phyloP scores from a whole-genome alignment of 2,888 invertebrate species.

The Tortricodes alternella region DNA sequence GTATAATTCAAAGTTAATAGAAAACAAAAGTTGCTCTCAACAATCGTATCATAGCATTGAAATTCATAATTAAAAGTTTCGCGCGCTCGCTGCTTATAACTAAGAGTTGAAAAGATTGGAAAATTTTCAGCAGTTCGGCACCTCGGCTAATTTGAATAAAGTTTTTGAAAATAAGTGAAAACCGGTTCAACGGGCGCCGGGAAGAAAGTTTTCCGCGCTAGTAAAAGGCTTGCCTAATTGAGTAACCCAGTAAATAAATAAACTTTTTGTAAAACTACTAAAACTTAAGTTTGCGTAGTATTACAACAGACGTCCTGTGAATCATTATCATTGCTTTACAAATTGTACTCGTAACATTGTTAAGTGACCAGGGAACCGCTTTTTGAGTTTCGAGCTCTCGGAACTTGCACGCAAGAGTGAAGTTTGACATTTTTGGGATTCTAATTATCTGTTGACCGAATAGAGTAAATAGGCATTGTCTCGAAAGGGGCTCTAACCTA shows the following conservation, averaged over 20 bases:
- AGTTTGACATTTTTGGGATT: no score
- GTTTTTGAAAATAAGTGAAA: constrained; percentile 17
- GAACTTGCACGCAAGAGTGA: no score
- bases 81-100: constrained; percentile 36
- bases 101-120: constrained; percentile 32
- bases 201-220: constrained; percentile 10
- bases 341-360: background rate
- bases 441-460: no score
- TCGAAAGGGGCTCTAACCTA: no score
- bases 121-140: constrained; percentile 30
- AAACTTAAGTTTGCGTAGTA: constrained; percentile 17
- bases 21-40: background rate
- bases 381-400: no score
- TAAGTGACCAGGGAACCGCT: no score
- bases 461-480: no score
- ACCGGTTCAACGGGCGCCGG: constrained; percentile 8
- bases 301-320: background rate
- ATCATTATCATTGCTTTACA: background rate
- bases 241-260: constrained; percentile 22
- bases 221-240: constrained; percentile 27
- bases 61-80: constrained; percentile 52
- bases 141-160: constrained; percentile 33
- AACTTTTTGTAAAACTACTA: constrained; percentile 22
- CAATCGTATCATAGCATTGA: background rate
- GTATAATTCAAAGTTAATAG: background rate